Evolutionary conservation across 2,888 invertebrate species (phyloP).

Genomic region (Andrena dorsata): DNA sequence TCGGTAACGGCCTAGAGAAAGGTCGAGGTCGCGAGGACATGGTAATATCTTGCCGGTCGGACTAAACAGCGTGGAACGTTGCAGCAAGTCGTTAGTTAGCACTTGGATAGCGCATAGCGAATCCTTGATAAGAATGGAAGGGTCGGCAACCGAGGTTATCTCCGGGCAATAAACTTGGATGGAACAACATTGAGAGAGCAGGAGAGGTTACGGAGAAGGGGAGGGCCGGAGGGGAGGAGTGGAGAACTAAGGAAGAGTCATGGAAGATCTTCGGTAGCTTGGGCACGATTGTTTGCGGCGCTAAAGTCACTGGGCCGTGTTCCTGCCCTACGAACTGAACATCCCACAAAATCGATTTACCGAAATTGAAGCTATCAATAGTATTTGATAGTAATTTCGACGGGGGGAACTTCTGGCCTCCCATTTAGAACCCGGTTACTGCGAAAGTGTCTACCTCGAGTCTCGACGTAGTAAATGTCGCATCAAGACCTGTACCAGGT

Average conservation of each 20-base stretch:
- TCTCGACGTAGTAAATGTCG: neutral
- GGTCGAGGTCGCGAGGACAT: constrained; percentile 57
- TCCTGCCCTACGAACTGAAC: constrained; percentile 43
- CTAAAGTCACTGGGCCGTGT: constrained; percentile 58
- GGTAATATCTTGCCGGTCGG: constrained; percentile 66
- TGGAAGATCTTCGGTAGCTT: constrained; percentile 62
- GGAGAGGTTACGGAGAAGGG: constrained; percentile 28
- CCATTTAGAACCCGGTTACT: neutral
- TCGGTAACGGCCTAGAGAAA: constrained; percentile 49
- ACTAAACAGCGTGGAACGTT: constrained; percentile 72
- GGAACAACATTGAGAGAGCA: constrained; percentile 77
- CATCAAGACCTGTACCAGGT: neutral
- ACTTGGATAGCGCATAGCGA: constrained; percentile 77
- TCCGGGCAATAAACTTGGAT: constrained; percentile 81
- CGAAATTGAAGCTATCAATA: constrained; percentile 64
- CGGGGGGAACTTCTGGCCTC: constrained; percentile 17
- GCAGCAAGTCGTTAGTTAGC: constrained; percentile 81
- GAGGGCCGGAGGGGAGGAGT: constrained; percentile 5
- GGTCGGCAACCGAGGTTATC: constrained; percentile 81
- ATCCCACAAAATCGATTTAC: constrained; percentile 68
- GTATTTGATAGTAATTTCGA: constrained; percentile 52
- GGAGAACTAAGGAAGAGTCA: constrained; percentile 59
- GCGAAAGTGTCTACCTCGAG: neutral
- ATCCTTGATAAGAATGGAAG: constrained; percentile 80
- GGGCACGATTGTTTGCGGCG: constrained; percentile 67